Conservation (phyloP, 2,797 vertebrate species). For the Semaprochilodus insignis region DNA sequence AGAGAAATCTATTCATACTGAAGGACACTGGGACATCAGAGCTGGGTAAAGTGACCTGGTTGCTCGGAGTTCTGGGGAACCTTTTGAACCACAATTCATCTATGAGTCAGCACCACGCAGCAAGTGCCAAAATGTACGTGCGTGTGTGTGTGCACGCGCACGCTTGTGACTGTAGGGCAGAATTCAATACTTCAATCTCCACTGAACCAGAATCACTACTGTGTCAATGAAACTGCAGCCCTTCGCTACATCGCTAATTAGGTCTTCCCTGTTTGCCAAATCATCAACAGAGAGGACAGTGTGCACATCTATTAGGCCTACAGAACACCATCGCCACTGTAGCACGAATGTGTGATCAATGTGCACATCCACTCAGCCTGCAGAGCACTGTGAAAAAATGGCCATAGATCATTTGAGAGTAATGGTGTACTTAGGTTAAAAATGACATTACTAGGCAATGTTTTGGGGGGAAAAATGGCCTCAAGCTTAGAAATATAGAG, state of each 20-base stretch:
- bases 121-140: slow-evolving; percentile 29
- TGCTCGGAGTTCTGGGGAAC: slow-evolving; percentile 44
- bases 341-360: too few relatives aligned
- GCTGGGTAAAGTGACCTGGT: slow-evolving; percentile 50
- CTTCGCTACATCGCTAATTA: slow-evolving; percentile 44
- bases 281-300: background rate
- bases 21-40: slow-evolving; percentile 37
- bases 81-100: slow-evolving; percentile 49
- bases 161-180: slow-evolving; percentile 75
- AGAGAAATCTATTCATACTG: slow-evolving; percentile 49
- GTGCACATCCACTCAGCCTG: background rate
- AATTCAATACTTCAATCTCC: slow-evolving; percentile 92
- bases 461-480: background rate
- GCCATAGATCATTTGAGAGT: background rate
- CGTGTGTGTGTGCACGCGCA: background rate
- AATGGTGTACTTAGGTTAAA: background rate
- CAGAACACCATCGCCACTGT: too few relatives aligned
- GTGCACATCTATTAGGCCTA: background rate
- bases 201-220: slow-evolving; percentile 82
- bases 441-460: slow-evolving; percentile 13
- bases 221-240: slow-evolving; percentile 43
- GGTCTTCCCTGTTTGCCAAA: slow-evolving; percentile 4
- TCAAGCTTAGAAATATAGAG: background rate
- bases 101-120: slow-evolving; percentile 38
- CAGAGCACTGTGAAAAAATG: background rate